These are phyloP conservation scores for Pseudococcus jackbeardsleyi DNA, from an alignment of 2,888 invertebrate genomes.

Conservation along the genomic window DNA sequence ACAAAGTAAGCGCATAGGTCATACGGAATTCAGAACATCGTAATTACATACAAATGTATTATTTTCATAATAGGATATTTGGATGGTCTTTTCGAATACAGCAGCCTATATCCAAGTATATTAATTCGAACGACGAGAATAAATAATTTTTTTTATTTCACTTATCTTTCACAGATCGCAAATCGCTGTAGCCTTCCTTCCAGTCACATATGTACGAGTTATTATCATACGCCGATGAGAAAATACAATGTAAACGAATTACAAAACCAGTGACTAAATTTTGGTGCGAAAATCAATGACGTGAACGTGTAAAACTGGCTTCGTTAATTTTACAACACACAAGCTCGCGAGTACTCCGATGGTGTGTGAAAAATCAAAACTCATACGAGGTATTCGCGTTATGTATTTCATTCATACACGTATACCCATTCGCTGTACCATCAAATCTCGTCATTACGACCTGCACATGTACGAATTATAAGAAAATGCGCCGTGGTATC, in stretches of 20 bases:
- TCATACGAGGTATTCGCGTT: slow-evolving; percentile 15
- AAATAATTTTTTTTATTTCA: slow-evolving; percentile 24
- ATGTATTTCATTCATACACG: slow-evolving; percentile 55
- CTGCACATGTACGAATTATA: neutral
- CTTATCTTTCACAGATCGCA: neutral
- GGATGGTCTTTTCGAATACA: neutral
- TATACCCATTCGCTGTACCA: neutral
- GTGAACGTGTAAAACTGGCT: slow-evolving; percentile 30
- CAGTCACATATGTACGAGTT: neutral
- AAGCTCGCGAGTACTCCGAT: slow-evolving; percentile 25
- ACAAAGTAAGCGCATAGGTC: neutral
- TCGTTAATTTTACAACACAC: slow-evolving; percentile 32
- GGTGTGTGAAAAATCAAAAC: slow-evolving; percentile 61
- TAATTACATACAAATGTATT: slow-evolving; percentile 18
- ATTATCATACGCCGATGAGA: slow-evolving; percentile 23
- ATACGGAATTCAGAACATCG: neutral
- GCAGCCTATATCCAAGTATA: neutral
- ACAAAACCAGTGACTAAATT: slow-evolving; percentile 19
- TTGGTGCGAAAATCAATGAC: slow-evolving; percentile 37
- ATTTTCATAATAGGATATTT: slow-evolving; percentile 27
- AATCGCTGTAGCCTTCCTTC: neutral
- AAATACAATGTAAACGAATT: neutral
- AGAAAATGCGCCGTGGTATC: slow-evolving; percentile 9
- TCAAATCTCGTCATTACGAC: neutral
- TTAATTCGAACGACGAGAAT: neutral